Base-by-base conservation (phyloP, 2,888 invertebrate genomes). In the Chrysolina haemoptera region DNA sequence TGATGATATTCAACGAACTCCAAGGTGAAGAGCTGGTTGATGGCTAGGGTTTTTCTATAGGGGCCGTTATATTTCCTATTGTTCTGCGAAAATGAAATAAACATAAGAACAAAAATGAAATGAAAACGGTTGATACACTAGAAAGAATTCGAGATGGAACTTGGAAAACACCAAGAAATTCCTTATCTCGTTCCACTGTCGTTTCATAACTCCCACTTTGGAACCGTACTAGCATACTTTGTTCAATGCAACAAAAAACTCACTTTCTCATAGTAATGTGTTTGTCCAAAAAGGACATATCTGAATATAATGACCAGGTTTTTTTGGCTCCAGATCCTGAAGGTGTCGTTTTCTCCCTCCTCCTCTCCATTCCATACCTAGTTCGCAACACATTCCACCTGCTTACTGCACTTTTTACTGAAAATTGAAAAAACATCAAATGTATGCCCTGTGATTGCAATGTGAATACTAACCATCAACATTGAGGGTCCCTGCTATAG, bases 241-340 rank as follows among this genome's bases (percentile, higher is more conserved):
- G 2, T 43, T 43, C 12, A 43, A 27, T 27, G 27, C 27, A 5
- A 27, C 5, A 27, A 27, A 27, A 27, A 27, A 27, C 27, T 27
- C 27, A 27, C 27, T 27, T 27, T 27, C 27, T 27, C 27, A 27
- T 27, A 3, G 27, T 27, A 3, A 27, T 27, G 27, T 27, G 27
- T 27, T 27, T 1, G 1, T 27, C 1, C 5, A 27, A 27, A 27
- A 27, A 27, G 27, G 4, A 40, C 41, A 63, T 0, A 16, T 5
- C 18, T 41, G 43, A n/a, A 12, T 18, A 10, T 16, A 43, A 10
- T 6, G 14, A 16, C 62, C 62, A 22, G 0, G 62, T 62, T 62
- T 62, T 62, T n/a, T 62, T 62, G 27, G 62, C 62, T 16, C 62
- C 62, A 35, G 62, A 62, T 2, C 62, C 62, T 35, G 62, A 62